phyloP scores from a whole-genome alignment of 2,888 invertebrate genomes.

The Spatulosminthurus flaviceps region DNA sequence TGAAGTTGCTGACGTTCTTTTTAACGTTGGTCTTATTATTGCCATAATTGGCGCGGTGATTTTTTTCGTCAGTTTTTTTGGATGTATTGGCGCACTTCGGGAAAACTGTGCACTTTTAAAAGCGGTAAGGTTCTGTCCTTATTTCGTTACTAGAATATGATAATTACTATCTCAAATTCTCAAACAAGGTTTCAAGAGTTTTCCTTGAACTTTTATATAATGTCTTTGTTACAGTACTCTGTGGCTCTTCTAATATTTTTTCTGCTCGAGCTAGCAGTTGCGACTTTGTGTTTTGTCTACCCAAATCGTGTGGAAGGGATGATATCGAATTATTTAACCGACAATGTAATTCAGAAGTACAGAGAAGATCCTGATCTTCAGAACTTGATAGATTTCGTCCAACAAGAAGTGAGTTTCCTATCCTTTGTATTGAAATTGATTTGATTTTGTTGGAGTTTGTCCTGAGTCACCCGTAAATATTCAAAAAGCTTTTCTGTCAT shows the following conservation, averaged over 20 bases:
- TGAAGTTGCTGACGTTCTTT: constrained; percentile 83
- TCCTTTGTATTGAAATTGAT: no score
- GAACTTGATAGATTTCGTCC: constrained; percentile 94
- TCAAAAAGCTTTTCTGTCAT: no score
- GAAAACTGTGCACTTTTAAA: constrained; percentile 93
- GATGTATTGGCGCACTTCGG: constrained; percentile 87
- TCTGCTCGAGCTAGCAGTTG: constrained; percentile 88
- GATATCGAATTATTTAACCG: constrained; percentile 86
- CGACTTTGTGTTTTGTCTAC: constrained; percentile 92
- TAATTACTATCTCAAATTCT: no score
- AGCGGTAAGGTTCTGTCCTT: constrained; percentile 74
- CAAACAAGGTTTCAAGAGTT: no score
- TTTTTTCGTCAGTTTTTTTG: constrained; percentile 93
- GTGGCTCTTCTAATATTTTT: constrained; percentile 87
- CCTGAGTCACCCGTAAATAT: no score
- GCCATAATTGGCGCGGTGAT: constrained; percentile 86
- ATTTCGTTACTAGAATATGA: no score
- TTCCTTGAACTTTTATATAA: no score
- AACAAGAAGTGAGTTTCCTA: constrained; percentile 76
- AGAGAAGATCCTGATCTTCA: constrained; percentile 92
- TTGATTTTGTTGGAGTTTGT: no score
- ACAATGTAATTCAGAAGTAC: constrained; percentile 90
- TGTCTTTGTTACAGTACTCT: constrained; percentile 77
- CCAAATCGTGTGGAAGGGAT: constrained; percentile 87
- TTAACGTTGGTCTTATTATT: constrained; percentile 90